phyloP scores from a whole-genome alignment of 2,888 invertebrate genomes.

The Nemapogon koenigi region DNA sequence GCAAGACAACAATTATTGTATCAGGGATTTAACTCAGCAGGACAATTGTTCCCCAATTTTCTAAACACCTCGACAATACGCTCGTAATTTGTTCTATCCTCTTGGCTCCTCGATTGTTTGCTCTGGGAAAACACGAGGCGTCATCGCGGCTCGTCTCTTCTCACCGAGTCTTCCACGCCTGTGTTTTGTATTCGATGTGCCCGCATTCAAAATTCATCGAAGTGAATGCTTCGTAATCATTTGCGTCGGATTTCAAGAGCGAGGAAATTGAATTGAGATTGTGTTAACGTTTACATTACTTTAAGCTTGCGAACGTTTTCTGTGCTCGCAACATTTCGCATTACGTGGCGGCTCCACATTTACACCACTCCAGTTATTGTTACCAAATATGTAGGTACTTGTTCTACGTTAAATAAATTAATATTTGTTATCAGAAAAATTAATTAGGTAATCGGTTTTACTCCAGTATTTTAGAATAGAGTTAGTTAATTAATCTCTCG shows the following conservation, averaged over 20 bases:
- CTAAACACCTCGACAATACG: slow-evolving; percentile 55
- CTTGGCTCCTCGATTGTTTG: slow-evolving; percentile 44
- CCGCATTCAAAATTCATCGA: slow-evolving; percentile 50
- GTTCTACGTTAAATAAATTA: too few species aligned
- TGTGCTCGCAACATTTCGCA: too few species aligned
- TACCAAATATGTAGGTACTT: too few species aligned
- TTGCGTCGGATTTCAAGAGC: slow-evolving; percentile 29
- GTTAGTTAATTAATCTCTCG: slow-evolving; percentile 54
- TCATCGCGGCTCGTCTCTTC: slow-evolving; percentile 26
- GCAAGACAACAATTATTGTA: slow-evolving; percentile 38
- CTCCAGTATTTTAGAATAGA: neutral
- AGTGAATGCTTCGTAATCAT: slow-evolving; percentile 41
- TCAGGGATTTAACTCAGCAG: slow-evolving; percentile 52
- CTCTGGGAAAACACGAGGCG: slow-evolving; percentile 40
- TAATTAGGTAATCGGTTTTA: neutral
- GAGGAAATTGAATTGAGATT: slow-evolving; percentile 34
- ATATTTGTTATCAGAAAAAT: neutral
- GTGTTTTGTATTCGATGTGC: slow-evolving; percentile 30
- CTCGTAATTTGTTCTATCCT: slow-evolving; percentile 52
- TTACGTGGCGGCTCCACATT: too few species aligned
- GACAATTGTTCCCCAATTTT: slow-evolving; percentile 58
- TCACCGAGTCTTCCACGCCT: slow-evolving; percentile 14
- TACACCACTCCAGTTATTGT: too few species aligned
- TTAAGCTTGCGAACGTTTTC: too few species aligned
- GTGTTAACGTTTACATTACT: slow-evolving; percentile 27